Evolutionary conservation across 1,140 invertebrate species (phyloP).

Genomic region (Drosophila azteca): DNA sequence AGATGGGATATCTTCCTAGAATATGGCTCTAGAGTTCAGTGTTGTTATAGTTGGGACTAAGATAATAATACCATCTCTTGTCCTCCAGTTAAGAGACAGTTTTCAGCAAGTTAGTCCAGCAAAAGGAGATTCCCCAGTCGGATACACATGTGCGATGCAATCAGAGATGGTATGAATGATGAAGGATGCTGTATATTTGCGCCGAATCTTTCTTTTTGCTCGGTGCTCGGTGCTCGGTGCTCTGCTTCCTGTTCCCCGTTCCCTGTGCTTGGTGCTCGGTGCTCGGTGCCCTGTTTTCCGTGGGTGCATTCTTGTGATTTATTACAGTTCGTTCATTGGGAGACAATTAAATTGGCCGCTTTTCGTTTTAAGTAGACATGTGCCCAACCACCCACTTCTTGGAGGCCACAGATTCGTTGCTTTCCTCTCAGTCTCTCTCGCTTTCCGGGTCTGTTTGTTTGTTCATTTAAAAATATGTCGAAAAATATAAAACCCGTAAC

Average conservation of each 20-base stretch:
- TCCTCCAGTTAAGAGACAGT: too few relatives aligned
- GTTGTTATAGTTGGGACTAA: too few relatives aligned
- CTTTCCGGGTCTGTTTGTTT: slow-evolving; percentile 1
- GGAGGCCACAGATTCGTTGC: too few relatives aligned
- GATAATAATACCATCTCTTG: too few relatives aligned
- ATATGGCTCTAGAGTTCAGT: too few relatives aligned
- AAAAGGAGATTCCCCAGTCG: too few relatives aligned
- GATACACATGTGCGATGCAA: too few relatives aligned
- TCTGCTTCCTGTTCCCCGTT: not conserved
- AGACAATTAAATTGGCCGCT: slow-evolving; percentile 69
- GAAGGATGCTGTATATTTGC: slow-evolving; percentile 35
- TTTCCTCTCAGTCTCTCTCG: not conserved
- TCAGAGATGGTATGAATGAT: too few relatives aligned
- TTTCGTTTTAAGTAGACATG: slow-evolving; percentile 19
- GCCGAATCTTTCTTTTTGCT: not conserved
- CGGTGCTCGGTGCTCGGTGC: not conserved
- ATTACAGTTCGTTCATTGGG: slow-evolving; percentile 53
- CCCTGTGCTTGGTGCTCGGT: not conserved
- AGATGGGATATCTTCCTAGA: too few relatives aligned
- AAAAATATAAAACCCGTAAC: slow-evolving; percentile 59
- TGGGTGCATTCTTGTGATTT: slow-evolving; percentile 51
- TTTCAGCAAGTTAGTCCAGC: too few relatives aligned
- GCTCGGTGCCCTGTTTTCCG: not conserved
- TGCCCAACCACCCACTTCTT: too few relatives aligned
- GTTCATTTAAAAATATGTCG: slow-evolving; percentile 51